Conservation (phyloP, 2,888 invertebrate genomes). For the Alviniconcha strummeri region DNA sequence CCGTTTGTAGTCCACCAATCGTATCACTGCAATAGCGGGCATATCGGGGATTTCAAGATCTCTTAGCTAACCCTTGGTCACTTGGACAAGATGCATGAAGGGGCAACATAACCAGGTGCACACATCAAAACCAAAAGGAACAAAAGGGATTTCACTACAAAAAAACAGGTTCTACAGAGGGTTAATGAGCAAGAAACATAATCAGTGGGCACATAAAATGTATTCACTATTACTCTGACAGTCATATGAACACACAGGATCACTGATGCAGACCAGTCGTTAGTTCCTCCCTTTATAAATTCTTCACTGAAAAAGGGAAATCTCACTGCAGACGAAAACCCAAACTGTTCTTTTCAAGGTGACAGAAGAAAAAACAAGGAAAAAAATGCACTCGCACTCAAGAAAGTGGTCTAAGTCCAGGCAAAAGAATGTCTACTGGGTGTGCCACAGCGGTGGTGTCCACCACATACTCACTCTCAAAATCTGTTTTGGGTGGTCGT, state of each 20-base stretch:
- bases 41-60: constrained; percentile 24
- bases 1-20: constrained; percentile 33
- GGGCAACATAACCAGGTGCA: constrained; percentile 1
- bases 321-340: too few species aligned
- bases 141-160: neutral
- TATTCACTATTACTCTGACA: too few species aligned
- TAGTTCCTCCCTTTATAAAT: too few species aligned
- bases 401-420: constrained; percentile 17
- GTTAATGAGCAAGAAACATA: neutral
- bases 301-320: too few species aligned
- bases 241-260: too few species aligned
- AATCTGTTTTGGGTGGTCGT: constrained; percentile 56
- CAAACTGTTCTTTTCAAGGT: neutral
- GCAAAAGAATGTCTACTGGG: constrained; percentile 10
- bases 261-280: too few species aligned
- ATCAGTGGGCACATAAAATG: too few species aligned
- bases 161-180: neutral
- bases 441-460: constrained; percentile 14
- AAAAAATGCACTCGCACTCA: constrained; percentile 14
- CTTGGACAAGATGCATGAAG: constrained; percentile 7
- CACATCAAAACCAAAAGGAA: constrained; percentile 15
- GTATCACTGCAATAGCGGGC: constrained; percentile 28
- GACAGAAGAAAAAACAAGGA: neutral
- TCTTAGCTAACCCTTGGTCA: constrained; percentile 19
- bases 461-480: constrained; percentile 62